These are phyloP conservation scores for Arbacia lixula DNA, from an alignment of 53 echinoderm and acorn worm species.

Conservation along the genomic window DNA sequence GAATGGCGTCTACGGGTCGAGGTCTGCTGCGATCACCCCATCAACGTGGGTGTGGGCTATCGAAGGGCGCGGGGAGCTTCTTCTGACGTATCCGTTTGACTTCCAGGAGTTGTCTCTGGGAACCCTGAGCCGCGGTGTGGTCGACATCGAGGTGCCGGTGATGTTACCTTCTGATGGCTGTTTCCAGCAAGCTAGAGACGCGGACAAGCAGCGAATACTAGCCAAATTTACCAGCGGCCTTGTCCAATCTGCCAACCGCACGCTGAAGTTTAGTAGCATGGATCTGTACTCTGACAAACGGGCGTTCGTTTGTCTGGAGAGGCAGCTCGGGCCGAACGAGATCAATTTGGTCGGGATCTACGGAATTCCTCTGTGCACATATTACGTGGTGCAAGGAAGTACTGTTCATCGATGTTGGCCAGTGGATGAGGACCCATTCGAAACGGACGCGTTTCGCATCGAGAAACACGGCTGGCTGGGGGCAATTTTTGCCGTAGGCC, in stretches of 20 bases:
- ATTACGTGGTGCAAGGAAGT: slow-evolving; percentile 80
- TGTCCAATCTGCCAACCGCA: slow-evolving; percentile 10
- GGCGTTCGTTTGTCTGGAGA: slow-evolving; percentile 74
- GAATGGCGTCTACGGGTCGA: slow-evolving; percentile 58
- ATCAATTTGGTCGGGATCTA: slow-evolving; percentile 65
- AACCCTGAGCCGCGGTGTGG: slow-evolving; percentile 70
- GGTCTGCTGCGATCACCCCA: slow-evolving; percentile 69
- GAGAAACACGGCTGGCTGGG: slow-evolving; percentile 71
- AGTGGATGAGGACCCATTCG: background rate
- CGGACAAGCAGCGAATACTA: slow-evolving; percentile 53
- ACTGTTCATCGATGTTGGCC: slow-evolving; percentile 83
- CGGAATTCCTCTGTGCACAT: slow-evolving; percentile 69
- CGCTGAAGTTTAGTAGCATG: background rate
- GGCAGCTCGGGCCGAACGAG: slow-evolving; percentile 70
- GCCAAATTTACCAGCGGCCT: slow-evolving; percentile 36
- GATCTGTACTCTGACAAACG: slow-evolving; percentile 17
- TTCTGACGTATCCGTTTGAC: slow-evolving; percentile 87
- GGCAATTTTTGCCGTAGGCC: slow-evolving; percentile 66
- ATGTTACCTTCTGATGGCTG: slow-evolving; percentile 44
- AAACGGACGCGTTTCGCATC: slow-evolving; percentile 2
- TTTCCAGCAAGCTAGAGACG: slow-evolving; percentile 55
- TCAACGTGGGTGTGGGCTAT: slow-evolving; percentile 80
- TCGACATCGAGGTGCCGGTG: slow-evolving; percentile 46
- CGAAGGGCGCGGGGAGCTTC: slow-evolving; percentile 74
- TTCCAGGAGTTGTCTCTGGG: slow-evolving; percentile 84